phyloP scores from a whole-genome alignment of 1,140 invertebrate species.

The Papilio xuthus region DNA sequence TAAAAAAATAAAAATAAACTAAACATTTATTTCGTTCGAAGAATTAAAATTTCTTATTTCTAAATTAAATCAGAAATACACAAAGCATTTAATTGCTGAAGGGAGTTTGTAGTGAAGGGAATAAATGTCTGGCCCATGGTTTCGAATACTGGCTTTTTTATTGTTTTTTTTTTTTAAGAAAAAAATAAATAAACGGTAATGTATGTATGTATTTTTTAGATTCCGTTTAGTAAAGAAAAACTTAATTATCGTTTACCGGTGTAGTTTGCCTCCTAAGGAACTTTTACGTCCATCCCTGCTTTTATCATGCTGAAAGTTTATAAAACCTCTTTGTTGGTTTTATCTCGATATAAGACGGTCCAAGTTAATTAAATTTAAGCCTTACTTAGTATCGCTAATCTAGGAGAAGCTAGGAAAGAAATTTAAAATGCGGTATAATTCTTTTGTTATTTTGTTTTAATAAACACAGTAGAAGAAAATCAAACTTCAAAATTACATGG shows the following conservation, averaged over 20 bases:
- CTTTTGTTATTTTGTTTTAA: background rate
- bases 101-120: too few relatives aligned
- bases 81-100: too few relatives aligned
- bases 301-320: constrained; percentile 7
- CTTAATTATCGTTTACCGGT: background rate
- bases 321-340: constrained; percentile 15
- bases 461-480: background rate
- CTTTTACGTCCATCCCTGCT: background rate
- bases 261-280: background rate
- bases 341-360: background rate
- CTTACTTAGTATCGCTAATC: background rate
- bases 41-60: too few relatives aligned
- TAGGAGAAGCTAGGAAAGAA: background rate
- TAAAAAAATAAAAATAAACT: too few relatives aligned
- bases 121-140: too few relatives aligned
- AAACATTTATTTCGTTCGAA: too few relatives aligned
- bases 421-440: background rate
- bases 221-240: background rate
- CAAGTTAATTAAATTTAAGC: constrained; percentile 19
- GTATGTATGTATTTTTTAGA: too few relatives aligned
- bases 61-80: too few relatives aligned
- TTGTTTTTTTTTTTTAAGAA: too few relatives aligned
- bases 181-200: too few relatives aligned
- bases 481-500: too few relatives aligned
- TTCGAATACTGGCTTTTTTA: too few relatives aligned